A percentile compares a stretch with the other conserved stretches of the same genome.
These are phyloP conservation scores for Apoderus coryli DNA, from an alignment of 2,888 invertebrate genomes.

Conservation along the genomic window DNA sequence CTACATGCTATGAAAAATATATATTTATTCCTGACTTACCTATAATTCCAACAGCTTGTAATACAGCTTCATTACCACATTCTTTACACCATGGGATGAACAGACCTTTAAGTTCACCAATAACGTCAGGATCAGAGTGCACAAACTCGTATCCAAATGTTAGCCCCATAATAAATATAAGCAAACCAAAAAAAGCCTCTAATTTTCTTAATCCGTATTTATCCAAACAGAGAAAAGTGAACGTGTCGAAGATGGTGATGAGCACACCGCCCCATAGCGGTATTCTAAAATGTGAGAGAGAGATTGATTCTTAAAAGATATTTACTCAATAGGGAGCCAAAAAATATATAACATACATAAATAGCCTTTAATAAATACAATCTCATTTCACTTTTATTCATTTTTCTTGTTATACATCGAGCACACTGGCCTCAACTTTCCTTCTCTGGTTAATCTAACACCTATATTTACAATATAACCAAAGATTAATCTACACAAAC, in stretches of 20 bases:
- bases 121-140: slow-evolving; percentile 53
- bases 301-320: too few relatives aligned
- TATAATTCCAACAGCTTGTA: slow-evolving; percentile 68
- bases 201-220: slow-evolving; percentile 72
- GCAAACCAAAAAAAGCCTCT: slow-evolving; percentile 66
- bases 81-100: slow-evolving; percentile 64
- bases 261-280: slow-evolving; percentile 70
- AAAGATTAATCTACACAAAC: too few relatives aligned
- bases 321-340: too few relatives aligned
- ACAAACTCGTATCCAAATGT: slow-evolving; percentile 79
- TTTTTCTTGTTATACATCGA: too few relatives aligned
- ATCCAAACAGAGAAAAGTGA: slow-evolving; percentile 76
- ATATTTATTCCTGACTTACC: too few relatives aligned
- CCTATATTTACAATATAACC: too few relatives aligned
- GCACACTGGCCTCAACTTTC: too few relatives aligned
- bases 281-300: slow-evolving; percentile 36
- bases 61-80: slow-evolving; percentile 51
- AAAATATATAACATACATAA: too few relatives aligned
- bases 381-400: too few relatives aligned
- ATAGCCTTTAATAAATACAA: too few relatives aligned
- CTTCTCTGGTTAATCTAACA: too few relatives aligned
- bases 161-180: slow-evolving; percentile 71
- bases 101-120: slow-evolving; percentile 58
- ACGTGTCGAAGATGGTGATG: slow-evolving; percentile 73
- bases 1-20: too few relatives aligned